Base-by-base conservation (phyloP, 2,888 invertebrate genomes). In the Diabrotica balteata region DNA sequence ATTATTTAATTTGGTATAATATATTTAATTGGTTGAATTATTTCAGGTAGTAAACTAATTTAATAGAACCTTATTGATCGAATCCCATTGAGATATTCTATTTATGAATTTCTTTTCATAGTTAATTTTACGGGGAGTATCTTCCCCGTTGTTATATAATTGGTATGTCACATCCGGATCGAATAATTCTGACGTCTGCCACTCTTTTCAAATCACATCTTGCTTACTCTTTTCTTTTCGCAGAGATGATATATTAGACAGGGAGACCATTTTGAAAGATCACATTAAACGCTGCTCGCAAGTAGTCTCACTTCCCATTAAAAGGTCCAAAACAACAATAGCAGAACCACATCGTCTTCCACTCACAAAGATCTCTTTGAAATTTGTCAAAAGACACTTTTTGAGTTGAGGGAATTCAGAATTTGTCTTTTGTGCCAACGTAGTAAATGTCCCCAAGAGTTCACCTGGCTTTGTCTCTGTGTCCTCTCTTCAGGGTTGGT, bases 371-470 rank as follows among this genome's bases (percentile, higher is more conserved):
- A 67, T 67, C 66, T 62, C 68, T 63, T 71, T 72, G 66, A 74
- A 66, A 68, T 63, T 70, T 73, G 72, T 75, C 77, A 79, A 79
- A 64, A 78, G 80, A 79, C 77, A 79, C 74, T 78, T 76, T 77
- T 75, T 52, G 63, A 63, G 52, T 55, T 59, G 59, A 62, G 68
- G 73, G 77, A 76, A 75, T 77, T 77, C 75, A 77, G 76, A 76
- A 77, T 79, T 79, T 74, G 77, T 77, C 79, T 72, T 76, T 79
- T 80, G 76, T 76, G 8, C 42, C 45, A 57, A 11, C 63, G 71
- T 59, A 46, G 57, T 50, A 64, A 69, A 67, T 69, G 75, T 73
- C 75, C 73, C 73, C 73, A 69, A 73, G 77, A 75, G 76, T 78
- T 80, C 80, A 78, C 79, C 79, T 79, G 80, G 79, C 68, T 75